Base-by-base conservation (phyloP, 2,888 invertebrate species). In the Amorpha juglandis region DNA sequence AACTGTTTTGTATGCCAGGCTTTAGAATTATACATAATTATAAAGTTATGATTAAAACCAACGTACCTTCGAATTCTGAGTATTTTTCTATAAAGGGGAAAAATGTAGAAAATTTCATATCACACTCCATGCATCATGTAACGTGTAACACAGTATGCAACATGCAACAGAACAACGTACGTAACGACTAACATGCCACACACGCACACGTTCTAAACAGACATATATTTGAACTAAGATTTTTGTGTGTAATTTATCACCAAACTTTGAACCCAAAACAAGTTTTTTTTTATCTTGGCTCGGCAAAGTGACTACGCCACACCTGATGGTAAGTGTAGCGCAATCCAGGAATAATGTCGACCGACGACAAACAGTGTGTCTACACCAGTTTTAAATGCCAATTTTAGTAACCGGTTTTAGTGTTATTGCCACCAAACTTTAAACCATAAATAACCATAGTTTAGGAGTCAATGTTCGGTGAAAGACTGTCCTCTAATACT, bases 81-180 rank as follows among this genome's bases (percentile, higher is more conserved):
- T 55, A 14, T 2, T 38, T 42, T 42, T 38, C 16, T 38, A 50
- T 66, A 58, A 68, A 38, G 42, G 27, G 27, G 12, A 9, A 27
- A 48, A 47, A 16, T 47, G 9, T 27, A 47, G n/a, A 27, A 21
- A 27, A n/a, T n/a, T n/a, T n/a, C n/a, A n/a, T 45, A 63, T 45
- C 62, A 62, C 45, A 47, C 48, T 27, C 53, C 16, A 48, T 48
- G 55, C 47, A 63, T 66, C 62, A 68, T 62, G 69, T 69, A 67
- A 48, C 38, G 38, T 67, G 66, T 66, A 65, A 45, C 66, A 58
- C 42, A 16, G n/a, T 64, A 72, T 70, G 71, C 70, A 75, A 70
- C 77, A 77, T 77, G 77, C 77, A 68, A 65, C 52, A 66, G 53
- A 53, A 68, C 70, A 68, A 0, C 35, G 65, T 33, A 1, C 63